Evolutionary conservation across 2,113 vertebrate genomes (phyloP).

Genomic region (Acanthochromis polyacanthus): DNA sequence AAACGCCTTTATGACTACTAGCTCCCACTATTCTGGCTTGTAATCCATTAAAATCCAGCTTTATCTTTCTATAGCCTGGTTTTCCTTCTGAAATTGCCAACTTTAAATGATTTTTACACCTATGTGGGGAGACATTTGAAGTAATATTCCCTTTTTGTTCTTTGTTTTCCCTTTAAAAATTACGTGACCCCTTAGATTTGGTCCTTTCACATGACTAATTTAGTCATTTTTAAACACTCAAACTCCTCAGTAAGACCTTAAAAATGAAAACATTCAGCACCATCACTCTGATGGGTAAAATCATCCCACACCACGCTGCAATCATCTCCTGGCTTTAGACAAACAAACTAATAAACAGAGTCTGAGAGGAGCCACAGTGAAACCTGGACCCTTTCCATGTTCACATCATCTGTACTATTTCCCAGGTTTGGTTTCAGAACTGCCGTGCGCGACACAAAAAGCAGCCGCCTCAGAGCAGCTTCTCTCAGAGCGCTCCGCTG

Average conservation of each 20-base stretch:
- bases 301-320: neutral
- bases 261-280: neutral
- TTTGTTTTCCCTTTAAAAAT: neutral
- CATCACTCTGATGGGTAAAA: neutral
- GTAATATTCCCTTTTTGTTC: too few species aligned
- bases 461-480: conserved; percentile 90
- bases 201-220: neutral
- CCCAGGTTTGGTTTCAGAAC: conserved; percentile 98
- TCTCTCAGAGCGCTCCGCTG: conserved; percentile 87
- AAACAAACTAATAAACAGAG: conserved; percentile 3
- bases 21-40: neutral
- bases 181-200: too few species aligned
- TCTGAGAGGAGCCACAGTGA: neutral
- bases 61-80: too few species aligned
- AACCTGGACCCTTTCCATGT: neutral
- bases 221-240: conserved; percentile 7
- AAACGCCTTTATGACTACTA: neutral
- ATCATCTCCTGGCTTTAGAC: neutral
- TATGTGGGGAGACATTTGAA: too few species aligned
- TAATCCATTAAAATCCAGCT: neutral
- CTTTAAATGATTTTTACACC: neutral
- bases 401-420: conserved; percentile 19
- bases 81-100: neutral
- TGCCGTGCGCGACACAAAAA: conserved; percentile 98
- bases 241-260: neutral